Base-by-base conservation (phyloP, 1,140 invertebrate genomes). In the Hyles vespertilio region DNA sequence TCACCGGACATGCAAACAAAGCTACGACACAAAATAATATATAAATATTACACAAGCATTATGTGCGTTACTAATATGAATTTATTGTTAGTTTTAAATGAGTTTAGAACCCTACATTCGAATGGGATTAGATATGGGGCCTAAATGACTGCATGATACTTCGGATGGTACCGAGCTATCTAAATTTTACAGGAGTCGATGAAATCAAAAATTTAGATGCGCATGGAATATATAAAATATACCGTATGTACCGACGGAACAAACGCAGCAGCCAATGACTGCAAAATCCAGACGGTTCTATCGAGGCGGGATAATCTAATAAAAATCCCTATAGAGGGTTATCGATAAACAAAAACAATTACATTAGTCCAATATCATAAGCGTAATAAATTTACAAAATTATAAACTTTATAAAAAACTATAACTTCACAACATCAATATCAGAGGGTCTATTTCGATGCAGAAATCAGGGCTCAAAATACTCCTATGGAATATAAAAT, bases 361-460 rank as follows among this genome's bases (percentile, higher is more conserved):
- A 72, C 74, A 72, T 60, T 69, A 61, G 66, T 56, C 50, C 43
- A 70, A 61, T 70, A 70, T 70, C 63, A 40, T 67, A 79, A 76
- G 72, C 77, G 71, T 69, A 76, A 74, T 72, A 73, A 77, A 72
- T 70, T 73, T 74, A 74, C 57, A 63, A 67, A 63, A 68, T 74
- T 74, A 75, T 40, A 40, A 22, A 40, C 36, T 40, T 40, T 40
- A 67, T 70, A 65, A 66, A 79, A 74, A 65, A 72, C 79, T 84
- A 83, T 80, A 57, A 77, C 72, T 71, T 73, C 77, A 88, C 84
- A 87, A 89, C 84, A 87, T 77, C 85, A 81, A 87, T 79, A 80
- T 79, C 70, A 77, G 72, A 83, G 79, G 77, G 77, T 73, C 82
- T 87, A 85, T 71, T 55, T 87, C 75, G 81, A 87, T 87, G 84